Evolutionary conservation across 23 tunicate genomes (phyloP).

Genomic region (Oikopleura vanhoeffeni): DNA sequence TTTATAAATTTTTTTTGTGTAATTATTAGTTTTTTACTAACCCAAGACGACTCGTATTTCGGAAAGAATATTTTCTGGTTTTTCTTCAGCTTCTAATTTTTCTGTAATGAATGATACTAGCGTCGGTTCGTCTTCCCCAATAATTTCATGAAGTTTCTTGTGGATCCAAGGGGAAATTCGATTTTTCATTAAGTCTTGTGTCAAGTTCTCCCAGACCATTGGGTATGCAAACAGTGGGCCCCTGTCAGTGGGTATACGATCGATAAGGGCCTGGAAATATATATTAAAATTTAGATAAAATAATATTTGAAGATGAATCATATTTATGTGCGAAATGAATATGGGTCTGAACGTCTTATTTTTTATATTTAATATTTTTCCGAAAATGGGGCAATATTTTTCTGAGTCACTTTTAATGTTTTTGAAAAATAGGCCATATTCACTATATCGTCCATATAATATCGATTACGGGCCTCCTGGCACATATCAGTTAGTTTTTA

Average conservation of each 20-base stretch:
- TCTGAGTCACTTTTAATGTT: too few species aligned
- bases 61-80: background rate
- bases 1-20: too few species aligned
- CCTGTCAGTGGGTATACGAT: constrained; percentile 77
- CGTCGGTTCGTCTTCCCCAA: constrained; percentile 97
- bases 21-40: background rate
- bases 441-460: too few species aligned
- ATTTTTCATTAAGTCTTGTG: constrained; percentile 15
- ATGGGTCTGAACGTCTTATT: too few species aligned
- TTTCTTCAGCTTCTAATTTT: background rate
- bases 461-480: too few species aligned
- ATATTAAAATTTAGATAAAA: too few species aligned
- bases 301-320: too few species aligned
- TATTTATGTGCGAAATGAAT: too few species aligned
- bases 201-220: constrained; percentile 37
- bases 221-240: constrained; percentile 64
- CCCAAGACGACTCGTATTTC: constrained; percentile 10
- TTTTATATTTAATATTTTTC: too few species aligned
- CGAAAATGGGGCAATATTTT: too few species aligned
- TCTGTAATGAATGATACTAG: constrained; percentile 56
- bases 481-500: too few species aligned
- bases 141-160: constrained; percentile 69
- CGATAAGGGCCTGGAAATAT: constrained; percentile 45
- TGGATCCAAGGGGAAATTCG: constrained; percentile 93
- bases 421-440: too few species aligned